Evolutionary conservation across 2,888 invertebrate species (phyloP), one percentile per base, ranked within the genome.

Genomic region (Caradrina kadenii): DNA sequence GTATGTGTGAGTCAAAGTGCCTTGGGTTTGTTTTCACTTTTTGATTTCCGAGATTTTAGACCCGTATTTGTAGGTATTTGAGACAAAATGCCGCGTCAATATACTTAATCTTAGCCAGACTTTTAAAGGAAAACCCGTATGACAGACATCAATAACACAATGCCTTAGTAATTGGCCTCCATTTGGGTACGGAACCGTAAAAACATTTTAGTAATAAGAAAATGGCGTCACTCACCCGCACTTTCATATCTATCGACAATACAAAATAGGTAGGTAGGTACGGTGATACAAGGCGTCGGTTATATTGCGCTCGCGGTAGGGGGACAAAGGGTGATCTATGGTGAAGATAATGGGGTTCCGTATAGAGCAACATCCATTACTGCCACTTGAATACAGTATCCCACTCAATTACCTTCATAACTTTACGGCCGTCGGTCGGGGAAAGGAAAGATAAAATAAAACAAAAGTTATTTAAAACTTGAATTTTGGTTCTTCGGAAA

Each of bases 301-400:
- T 63, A 63, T 58, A 69, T 55, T 60, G 60, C 66, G 45, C 72
- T 49, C 55, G 42, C 45, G 39, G 21, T 13, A 54, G 64, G 65
- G 66, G 70, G 22, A 63, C 69, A 62, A 60, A 69, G 85, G 79
- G 81, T 84, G 85, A 86, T 86, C 80, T 81, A 82, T 60, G 42
- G 56, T 69, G 56, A 66, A 79, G 80, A 86, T 88, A 86, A 87
- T 86, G 82, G 76, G 75, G 75, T 81, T 74, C 70, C 79, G 77
- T 81, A 86, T 79, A 81, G 81, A 85, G 79, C 83, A 80, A 81
- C 82, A 80, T 81, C 80, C 87, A 83, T 80, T 83, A 87, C 86
- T 84, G 83, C 78, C 77, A 73, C 80, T 81, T 80, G 82, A 78
- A 80, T 85, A 71, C 63, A 62, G 66, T 59, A 71, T 79, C 83